phyloP scores from a whole-genome alignment of 2,888 invertebrate species.

The Zeuzera pyrina region DNA sequence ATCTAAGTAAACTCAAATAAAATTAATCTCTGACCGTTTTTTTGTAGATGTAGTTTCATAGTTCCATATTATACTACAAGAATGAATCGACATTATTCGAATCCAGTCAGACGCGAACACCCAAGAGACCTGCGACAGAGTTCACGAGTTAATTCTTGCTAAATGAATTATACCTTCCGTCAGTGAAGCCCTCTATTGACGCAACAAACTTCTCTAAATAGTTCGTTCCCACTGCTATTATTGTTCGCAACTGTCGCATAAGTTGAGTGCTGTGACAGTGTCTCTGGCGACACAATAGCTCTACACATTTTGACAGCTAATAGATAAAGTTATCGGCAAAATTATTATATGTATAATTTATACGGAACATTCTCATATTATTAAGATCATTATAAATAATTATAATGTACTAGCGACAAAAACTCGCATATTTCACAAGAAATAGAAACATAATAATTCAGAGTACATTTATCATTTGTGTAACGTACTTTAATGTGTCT shows the following conservation, averaged over 20 bases:
- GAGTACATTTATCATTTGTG: no score
- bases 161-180: slow-evolving; percentile 66
- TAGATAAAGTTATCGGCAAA: no score
- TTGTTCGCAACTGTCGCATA: slow-evolving; percentile 61
- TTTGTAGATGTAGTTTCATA: neutral
- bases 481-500: no score
- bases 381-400: no score
- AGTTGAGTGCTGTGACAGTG: slow-evolving; percentile 39
- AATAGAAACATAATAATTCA: no score
- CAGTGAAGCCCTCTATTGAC: slow-evolving; percentile 64
- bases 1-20: no score
- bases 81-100: slow-evolving; percentile 23
- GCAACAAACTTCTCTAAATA: slow-evolving; percentile 65
- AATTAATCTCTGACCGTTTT: no score
- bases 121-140: slow-evolving; percentile 27
- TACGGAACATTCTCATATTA: no score
- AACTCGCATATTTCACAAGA: no score
- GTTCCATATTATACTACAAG: slow-evolving; percentile 12
- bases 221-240: slow-evolving; percentile 65
- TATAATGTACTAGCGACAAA: no score
- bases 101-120: slow-evolving; percentile 17
- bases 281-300: slow-evolving; percentile 41
- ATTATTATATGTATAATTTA: no score
- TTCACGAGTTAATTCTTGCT: slow-evolving; percentile 50
- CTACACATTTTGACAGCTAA: no score